These are phyloP conservation scores for Timema podura DNA, from an alignment of 2,888 invertebrate species.

Conservation along the genomic window DNA sequence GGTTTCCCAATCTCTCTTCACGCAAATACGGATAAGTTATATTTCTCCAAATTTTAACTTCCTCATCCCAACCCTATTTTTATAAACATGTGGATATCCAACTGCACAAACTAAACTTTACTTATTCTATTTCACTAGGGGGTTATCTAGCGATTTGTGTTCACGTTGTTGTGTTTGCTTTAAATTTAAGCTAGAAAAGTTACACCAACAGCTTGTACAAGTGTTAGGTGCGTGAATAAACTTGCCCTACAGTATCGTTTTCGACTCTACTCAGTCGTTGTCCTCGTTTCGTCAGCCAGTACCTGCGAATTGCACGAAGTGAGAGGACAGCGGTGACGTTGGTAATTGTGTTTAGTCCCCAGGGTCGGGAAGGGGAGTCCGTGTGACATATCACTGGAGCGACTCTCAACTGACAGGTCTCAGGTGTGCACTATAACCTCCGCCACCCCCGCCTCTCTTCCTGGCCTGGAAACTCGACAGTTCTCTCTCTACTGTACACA, in stretches of 20 bases:
- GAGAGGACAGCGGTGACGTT: neutral
- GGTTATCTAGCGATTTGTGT: too few relatives aligned
- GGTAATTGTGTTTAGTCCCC: conserved; percentile 13
- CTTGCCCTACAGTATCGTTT: neutral
- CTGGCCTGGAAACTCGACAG: neutral
- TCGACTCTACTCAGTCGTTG: too few relatives aligned
- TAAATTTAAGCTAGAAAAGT: neutral
- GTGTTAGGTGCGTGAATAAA: neutral
- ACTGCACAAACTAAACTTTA: too few relatives aligned
- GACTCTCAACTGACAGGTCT: conserved; percentile 21
- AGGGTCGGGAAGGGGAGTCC: conserved; percentile 13
- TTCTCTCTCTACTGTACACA: too few relatives aligned
- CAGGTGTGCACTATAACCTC: conserved; percentile 28
- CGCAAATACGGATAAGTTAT: too few relatives aligned
- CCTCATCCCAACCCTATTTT: too few relatives aligned
- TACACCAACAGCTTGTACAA: neutral
- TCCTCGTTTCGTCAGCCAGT: too few relatives aligned
- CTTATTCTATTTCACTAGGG: too few relatives aligned
- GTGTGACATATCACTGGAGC: conserved; percentile 24
- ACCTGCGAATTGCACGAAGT: neutral
- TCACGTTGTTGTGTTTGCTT: too few relatives aligned
- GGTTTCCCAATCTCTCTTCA: too few relatives aligned
- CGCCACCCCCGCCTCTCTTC: conserved; percentile 16
- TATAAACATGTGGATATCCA: too few relatives aligned
- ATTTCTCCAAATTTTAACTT: too few relatives aligned